Conservation (phyloP, 2,888 invertebrate genomes). For the Microplitis deprimator region DNA sequence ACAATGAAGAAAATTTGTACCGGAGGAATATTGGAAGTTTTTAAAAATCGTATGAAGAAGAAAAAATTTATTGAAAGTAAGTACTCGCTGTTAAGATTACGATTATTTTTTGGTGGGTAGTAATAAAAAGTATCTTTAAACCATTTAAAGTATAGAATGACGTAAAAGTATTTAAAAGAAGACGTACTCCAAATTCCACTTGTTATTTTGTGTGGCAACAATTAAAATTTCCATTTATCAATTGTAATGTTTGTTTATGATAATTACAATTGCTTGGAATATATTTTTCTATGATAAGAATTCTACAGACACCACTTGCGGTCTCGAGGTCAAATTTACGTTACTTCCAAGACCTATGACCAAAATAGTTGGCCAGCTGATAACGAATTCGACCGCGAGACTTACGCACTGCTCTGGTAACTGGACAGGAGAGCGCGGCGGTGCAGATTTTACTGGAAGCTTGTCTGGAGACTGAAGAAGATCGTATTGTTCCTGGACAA, state of each 20-base stretch:
- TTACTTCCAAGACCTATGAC: background rate
- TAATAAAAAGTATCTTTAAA: background rate
- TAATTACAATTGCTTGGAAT: background rate
- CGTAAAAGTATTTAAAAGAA: background rate
- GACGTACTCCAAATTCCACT: background rate
- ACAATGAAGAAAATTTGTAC: too few relatives aligned
- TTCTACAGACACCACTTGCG: background rate
- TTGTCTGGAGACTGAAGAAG: conserved; percentile 84
- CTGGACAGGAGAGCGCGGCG: too few relatives aligned
- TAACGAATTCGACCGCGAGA: conserved; percentile 92
- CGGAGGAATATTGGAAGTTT: too few relatives aligned
- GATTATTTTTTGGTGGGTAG: too few relatives aligned
- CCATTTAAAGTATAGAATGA: background rate
- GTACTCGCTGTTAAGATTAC: too few relatives aligned
- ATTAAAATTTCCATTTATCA: background rate
- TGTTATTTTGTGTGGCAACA: background rate
- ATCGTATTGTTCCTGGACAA: conserved; percentile 79
- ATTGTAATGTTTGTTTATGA: background rate
- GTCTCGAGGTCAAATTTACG: background rate
- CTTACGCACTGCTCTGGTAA: conserved; percentile 90
- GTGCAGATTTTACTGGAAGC: conserved; percentile 95
- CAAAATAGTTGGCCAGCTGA: too few relatives aligned
- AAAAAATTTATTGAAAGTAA: too few relatives aligned
- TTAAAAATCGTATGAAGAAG: too few relatives aligned
- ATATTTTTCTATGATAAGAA: background rate